phyloP scores from a whole-genome alignment of 2,113 vertebrate species.

The Isurus oxyrinchus region DNA sequence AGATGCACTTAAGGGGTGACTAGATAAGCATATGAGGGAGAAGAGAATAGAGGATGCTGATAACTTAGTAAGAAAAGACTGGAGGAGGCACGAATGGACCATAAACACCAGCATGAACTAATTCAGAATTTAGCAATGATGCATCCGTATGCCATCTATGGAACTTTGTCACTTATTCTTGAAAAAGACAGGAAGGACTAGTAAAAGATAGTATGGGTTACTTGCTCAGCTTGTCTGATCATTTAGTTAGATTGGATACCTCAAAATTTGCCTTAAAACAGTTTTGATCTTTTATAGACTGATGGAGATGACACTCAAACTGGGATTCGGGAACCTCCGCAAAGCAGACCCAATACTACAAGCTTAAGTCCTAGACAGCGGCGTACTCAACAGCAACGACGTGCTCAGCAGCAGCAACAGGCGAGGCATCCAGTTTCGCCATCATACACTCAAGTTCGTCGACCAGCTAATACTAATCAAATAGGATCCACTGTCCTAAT shows the following conservation, averaged over 20 bases:
- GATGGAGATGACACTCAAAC: neutral
- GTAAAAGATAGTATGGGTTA: neutral
- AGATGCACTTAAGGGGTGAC: neutral
- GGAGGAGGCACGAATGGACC: neutral
- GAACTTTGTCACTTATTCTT: neutral
- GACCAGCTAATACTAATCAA: conserved; percentile 60
- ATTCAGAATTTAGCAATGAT: neutral
- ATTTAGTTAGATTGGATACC: neutral
- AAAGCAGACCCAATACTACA: conserved; percentile 43
- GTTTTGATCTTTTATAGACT: neutral
- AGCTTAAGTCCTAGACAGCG: conserved; percentile 81
- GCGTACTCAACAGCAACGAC: conserved; percentile 78
- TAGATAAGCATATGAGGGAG: neutral
- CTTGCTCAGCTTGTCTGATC: neutral
- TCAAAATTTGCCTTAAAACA: neutral
- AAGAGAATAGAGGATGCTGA: neutral
- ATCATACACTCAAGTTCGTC: conserved; percentile 57
- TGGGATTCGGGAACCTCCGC: conserved; percentile 45
- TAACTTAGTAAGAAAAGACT: neutral
- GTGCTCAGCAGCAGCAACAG: conserved; percentile 67
- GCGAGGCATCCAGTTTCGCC: conserved; percentile 57
- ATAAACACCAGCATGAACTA: neutral
- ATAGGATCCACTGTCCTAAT: conserved; percentile 75
- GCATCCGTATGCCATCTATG: neutral
- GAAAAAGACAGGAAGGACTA: neutral